phyloP scores from a whole-genome alignment of 2,888 invertebrate genomes.

The Drymonia ruficornis region DNA sequence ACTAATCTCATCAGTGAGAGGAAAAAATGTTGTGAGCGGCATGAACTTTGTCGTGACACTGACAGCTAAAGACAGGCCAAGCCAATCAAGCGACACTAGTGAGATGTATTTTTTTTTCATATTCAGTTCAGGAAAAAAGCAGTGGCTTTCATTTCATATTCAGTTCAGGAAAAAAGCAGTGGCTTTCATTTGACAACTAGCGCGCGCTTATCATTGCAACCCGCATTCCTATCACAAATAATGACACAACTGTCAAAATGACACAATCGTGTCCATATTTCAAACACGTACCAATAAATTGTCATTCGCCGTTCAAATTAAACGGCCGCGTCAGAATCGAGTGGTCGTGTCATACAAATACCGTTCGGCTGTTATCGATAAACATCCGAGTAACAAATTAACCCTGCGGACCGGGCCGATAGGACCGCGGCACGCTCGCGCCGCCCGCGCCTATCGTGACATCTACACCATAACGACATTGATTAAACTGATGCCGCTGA shows the following conservation, averaged over 20 bases:
- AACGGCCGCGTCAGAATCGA: constrained; percentile 47
- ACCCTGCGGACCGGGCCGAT: constrained; percentile 48
- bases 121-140: too few relatives aligned
- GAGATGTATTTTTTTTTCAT: too few relatives aligned
- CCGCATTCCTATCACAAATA: neutral
- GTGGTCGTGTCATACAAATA: constrained; percentile 60
- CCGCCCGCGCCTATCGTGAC: constrained; percentile 55
- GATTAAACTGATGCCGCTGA: constrained; percentile 61
- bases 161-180: too few relatives aligned
- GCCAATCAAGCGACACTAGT: too few relatives aligned
- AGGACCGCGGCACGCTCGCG: constrained; percentile 35
- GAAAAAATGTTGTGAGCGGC: too few relatives aligned
- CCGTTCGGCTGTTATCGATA: constrained; percentile 53
- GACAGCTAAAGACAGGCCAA: too few relatives aligned
- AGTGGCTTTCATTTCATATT: too few relatives aligned
- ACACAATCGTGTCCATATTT: constrained; percentile 12
- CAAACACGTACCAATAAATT: constrained; percentile 49
- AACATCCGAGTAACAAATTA: constrained; percentile 72
- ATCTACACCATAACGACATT: constrained; percentile 67
- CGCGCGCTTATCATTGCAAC: too few relatives aligned
- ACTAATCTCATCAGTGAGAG: too few relatives aligned
- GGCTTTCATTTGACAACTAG: too few relatives aligned
- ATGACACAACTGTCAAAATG: neutral
- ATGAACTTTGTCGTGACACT: too few relatives aligned
- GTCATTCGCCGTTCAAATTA: constrained; percentile 60